Evolutionary conservation across 2,888 invertebrate species (phyloP).

Genomic region (Drosophila pegasa): DNA sequence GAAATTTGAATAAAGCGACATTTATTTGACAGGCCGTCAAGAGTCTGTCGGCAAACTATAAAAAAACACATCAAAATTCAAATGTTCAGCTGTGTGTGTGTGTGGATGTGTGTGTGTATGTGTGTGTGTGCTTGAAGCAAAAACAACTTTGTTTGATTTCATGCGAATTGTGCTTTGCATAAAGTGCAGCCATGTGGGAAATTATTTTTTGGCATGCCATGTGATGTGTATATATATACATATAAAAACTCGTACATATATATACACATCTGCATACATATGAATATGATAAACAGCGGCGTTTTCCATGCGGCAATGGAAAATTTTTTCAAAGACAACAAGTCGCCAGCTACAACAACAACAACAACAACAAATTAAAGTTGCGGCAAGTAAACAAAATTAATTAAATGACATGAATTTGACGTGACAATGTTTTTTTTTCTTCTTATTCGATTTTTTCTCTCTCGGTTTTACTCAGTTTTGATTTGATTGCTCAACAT

Average conservation of each 20-base stretch:
- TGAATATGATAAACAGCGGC: slow-evolving; percentile 54
- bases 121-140: slow-evolving; percentile 14
- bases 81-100: slow-evolving; percentile 8
- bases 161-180: slow-evolving; percentile 73
- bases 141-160: slow-evolving; percentile 70
- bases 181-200: slow-evolving; percentile 78
- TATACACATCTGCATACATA: slow-evolving; percentile 7
- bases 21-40: slow-evolving; percentile 82
- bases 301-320: slow-evolving; percentile 69
- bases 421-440: slow-evolving; percentile 80
- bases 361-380: slow-evolving; percentile 69
- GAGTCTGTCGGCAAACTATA: slow-evolving; percentile 77
- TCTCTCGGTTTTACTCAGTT: slow-evolving; percentile 47
- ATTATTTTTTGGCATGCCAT: slow-evolving; percentile 49
- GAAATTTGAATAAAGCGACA: slow-evolving; percentile 83
- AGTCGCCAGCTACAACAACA: slow-evolving; percentile 62
- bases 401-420: slow-evolving; percentile 81
- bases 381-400: slow-evolving; percentile 78
- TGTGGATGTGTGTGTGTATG: background rate
- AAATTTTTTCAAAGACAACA: slow-evolving; percentile 76
- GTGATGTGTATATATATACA: background rate
- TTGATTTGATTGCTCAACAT: slow-evolving; percentile 76
- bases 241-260: slow-evolving; percentile 1
- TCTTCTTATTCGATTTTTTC: background rate
- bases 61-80: slow-evolving; percentile 40